phyloP scores from a whole-genome alignment of 2,888 invertebrate genomes.

The Trimorus sp. region DNA sequence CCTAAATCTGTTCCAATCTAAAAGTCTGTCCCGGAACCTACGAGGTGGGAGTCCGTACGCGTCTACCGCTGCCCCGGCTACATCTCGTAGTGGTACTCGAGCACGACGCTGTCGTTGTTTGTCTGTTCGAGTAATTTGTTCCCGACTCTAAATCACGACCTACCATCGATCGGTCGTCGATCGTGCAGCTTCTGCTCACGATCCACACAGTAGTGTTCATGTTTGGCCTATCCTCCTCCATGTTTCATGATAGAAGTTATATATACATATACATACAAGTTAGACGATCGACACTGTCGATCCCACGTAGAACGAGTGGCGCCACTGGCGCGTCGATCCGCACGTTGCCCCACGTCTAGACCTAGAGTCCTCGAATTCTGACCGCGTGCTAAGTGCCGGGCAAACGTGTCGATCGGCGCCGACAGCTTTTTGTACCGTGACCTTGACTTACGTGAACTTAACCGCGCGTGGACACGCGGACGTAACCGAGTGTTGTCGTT shows the following conservation, averaged over 20 bases:
- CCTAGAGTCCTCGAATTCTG: too few species aligned
- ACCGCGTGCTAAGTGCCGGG: too few species aligned
- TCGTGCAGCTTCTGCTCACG: constrained; percentile 55
- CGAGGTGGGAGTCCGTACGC: constrained; percentile 47
- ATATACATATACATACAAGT: constrained; percentile 27
- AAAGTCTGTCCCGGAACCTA: constrained; percentile 26
- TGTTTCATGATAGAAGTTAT: neutral
- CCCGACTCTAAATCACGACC: constrained; percentile 48
- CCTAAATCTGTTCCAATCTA: neutral
- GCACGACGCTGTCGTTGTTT: constrained; percentile 46
- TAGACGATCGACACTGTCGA: constrained; percentile 30
- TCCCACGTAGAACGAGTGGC: too few species aligned
- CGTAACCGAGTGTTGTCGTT: constrained; percentile 50
- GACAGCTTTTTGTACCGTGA: constrained; percentile 2
- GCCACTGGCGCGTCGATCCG: too few species aligned
- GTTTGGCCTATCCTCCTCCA: constrained; percentile 26
- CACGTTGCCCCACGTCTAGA: too few species aligned
- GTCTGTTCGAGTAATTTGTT: constrained; percentile 35
- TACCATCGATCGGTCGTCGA: constrained; percentile 54
- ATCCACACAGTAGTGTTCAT: constrained; percentile 48
- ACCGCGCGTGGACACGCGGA: constrained; percentile 25
- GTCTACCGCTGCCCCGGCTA: constrained; percentile 31
- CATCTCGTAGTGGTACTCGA: constrained; percentile 36
- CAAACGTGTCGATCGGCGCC: too few species aligned
- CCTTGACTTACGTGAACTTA: constrained; percentile 27